phyloP scores from a whole-genome alignment of 2,797 vertebrate species.

The Poeciliopsis paucimaculata region DNA sequence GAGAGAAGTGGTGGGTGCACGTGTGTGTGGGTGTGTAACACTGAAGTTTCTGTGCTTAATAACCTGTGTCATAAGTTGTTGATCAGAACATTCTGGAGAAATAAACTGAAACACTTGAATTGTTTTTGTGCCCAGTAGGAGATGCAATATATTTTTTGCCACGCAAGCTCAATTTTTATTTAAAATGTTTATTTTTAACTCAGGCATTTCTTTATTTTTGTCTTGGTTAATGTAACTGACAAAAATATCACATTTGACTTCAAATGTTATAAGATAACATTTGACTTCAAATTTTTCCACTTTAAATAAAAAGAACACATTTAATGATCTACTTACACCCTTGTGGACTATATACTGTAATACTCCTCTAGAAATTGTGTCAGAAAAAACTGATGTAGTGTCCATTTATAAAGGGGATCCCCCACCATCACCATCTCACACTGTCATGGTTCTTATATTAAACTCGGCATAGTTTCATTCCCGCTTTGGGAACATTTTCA shows the following conservation, averaged over 20 bases:
- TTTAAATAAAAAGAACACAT: background rate
- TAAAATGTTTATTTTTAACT: background rate
- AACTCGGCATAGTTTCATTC: background rate
- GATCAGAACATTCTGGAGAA: constrained; percentile 63
- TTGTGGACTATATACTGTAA: background rate
- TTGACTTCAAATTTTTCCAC: background rate
- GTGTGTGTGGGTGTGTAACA: background rate
- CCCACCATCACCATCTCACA: background rate
- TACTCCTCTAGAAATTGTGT: no score
- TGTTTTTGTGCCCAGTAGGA: constrained; percentile 17
- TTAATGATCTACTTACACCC: no score
- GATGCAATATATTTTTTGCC: constrained; percentile 11
- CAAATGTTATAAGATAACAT: background rate
- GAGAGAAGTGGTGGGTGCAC: background rate
- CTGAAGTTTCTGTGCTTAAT: constrained; percentile 52
- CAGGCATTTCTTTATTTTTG: background rate
- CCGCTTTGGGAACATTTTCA: background rate
- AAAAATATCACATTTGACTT: no score
- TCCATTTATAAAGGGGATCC: background rate
- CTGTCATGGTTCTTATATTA: background rate
- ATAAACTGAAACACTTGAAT: constrained; percentile 27
- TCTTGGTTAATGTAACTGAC: background rate
- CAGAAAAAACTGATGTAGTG: background rate
- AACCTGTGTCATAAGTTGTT: constrained; percentile 68
- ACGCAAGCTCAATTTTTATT: background rate